Conservation (phyloP, 2,113 vertebrate genomes). For the Triplophysa tibetana region DNA sequence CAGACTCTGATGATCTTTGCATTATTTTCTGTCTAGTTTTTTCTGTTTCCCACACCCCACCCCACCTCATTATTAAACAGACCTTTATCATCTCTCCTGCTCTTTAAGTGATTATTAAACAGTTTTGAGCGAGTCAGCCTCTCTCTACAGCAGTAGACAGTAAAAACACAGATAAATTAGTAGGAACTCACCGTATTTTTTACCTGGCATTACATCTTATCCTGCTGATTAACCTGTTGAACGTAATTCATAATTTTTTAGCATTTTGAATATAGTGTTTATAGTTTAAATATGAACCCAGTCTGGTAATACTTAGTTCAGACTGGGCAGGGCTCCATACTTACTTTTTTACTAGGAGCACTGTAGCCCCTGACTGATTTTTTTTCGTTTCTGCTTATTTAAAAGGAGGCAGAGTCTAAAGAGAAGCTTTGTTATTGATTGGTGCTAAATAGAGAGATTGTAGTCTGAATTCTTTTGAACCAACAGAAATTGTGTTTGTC, state of each 20-base stretch:
- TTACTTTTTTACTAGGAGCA: too few species aligned
- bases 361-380: too few species aligned
- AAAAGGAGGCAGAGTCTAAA: too few species aligned
- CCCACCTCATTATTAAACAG: constrained; percentile 44
- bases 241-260: not conserved
- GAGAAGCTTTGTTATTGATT: too few species aligned
- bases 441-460: too few species aligned
- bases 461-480: too few species aligned
- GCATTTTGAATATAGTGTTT: not conserved
- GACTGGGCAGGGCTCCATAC: too few species aligned
- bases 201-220: not conserved
- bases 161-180: constrained; percentile 11
- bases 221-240: not conserved
- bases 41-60: not conserved
- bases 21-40: constrained; percentile 19
- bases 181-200: not conserved
- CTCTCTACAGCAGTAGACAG: not conserved
- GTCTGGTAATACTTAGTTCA: too few species aligned
- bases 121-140: constrained; percentile 43
- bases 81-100: constrained; percentile 48
- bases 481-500: too few species aligned
- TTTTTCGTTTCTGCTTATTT: too few species aligned
- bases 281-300: too few species aligned
- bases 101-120: constrained; percentile 43
- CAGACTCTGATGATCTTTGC: too few species aligned